Evolutionary conservation across 2,797 vertebrate genomes (phyloP).

Genomic region (Gadopsis marmoratus): DNA sequence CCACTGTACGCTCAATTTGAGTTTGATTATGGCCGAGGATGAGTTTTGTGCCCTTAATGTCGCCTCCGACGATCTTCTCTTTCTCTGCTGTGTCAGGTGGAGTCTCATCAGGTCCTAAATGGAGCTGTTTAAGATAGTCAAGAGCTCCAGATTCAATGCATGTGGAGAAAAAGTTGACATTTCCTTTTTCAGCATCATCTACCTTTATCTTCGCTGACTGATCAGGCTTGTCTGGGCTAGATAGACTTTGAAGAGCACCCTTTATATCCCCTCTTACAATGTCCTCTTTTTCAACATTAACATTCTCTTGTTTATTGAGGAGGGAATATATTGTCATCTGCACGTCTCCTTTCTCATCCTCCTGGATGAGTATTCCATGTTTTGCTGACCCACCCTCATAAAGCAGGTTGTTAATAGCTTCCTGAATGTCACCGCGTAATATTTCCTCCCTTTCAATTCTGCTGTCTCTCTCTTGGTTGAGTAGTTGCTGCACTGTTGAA

Average conservation of each 20-base stretch:
- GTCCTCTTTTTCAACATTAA: constrained; percentile 83
- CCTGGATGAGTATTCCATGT: constrained; percentile 93
- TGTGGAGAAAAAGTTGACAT: constrained; percentile 93
- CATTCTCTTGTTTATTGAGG: constrained; percentile 86
- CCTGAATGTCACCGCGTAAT: constrained; percentile 89
- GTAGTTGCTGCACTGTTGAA: constrained; percentile 89
- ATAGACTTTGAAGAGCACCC: constrained; percentile 87
- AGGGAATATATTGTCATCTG: constrained; percentile 95
- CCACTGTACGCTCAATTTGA: constrained; percentile 88
- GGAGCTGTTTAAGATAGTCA: constrained; percentile 90
- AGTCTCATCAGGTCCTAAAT: constrained; percentile 82
- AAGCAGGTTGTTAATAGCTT: constrained; percentile 90
- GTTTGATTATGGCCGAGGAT: constrained; percentile 84
- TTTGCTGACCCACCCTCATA: constrained; percentile 80
- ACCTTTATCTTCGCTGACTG: constrained; percentile 84
- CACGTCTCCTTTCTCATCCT: constrained; percentile 93
- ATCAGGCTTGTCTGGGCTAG: constrained; percentile 78
- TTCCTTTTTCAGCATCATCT: constrained; percentile 90
- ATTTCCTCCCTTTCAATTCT: constrained; percentile 89
- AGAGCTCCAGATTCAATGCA: constrained; percentile 94
- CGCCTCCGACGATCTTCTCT: constrained; percentile 88
- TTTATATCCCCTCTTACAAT: constrained; percentile 89
- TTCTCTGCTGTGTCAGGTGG: constrained; percentile 68
- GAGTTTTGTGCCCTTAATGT: constrained; percentile 89
- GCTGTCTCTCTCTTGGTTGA: constrained; percentile 85